Base-by-base conservation (phyloP, 1,140 invertebrate species). In the Drosophila pectinifera region DNA sequence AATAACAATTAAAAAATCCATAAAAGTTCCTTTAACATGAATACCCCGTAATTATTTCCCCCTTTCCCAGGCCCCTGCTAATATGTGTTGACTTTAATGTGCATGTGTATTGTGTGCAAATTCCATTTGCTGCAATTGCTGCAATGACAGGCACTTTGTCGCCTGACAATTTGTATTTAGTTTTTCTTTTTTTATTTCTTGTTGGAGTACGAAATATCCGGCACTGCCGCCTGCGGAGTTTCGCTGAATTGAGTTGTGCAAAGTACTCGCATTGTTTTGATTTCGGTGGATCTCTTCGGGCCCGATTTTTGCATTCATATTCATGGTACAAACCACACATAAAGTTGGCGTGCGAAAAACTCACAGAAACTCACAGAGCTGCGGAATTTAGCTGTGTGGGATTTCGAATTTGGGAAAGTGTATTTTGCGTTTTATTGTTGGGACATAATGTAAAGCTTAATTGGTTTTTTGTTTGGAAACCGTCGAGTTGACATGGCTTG, bases 121-220 rank as follows among this genome's bases (percentile, higher is more conserved):
- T 53, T 77, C 49, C 81, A 80, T 77, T 84, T 80, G 73, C 58
- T 80, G 81, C 81, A 61, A 62, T 63, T 73, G 72, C 61, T 80
- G 80, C 80, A 80, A 84, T 80, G 72, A 84, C 64, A 59, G 63
- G 61, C 81, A 62, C 64, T 84, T 85, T 84, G 81, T 84, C 58
- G 64, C 57, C 65, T 34, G 51, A 70, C 68, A 70, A 70, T 67
- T 38, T 43, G 42, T 28, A 49, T 38, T 51, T 28, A 34, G 57
- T 51, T 28, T 75, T 39, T n/a, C 4, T 56, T 5, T 56, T 41
- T 54, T 36, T 75, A 10, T 46, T 31, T 76, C 38, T 14, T 36
- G 3, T 13, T 38, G 26, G 38, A 57, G 62, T 51, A 31, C 48
- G 51, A 75, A 75, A 75, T 75, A 75, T 76, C 73, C 73, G 72